Evolutionary conservation across 2,888 invertebrate genomes (phyloP).

Genomic region (Campoplex capitator): DNA sequence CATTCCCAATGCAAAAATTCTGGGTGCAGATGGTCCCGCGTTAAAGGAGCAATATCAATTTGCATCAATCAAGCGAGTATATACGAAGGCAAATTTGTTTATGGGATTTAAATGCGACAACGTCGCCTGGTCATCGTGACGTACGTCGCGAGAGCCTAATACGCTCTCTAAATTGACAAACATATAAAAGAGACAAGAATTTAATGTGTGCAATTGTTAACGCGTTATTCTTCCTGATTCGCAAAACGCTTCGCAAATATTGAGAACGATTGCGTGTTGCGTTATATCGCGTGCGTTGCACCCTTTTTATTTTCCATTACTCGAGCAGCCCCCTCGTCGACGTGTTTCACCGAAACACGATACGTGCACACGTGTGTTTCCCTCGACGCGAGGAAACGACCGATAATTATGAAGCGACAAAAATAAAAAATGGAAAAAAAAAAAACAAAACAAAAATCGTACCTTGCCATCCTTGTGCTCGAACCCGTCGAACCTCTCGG

Average conservation of each 20-base stretch:
- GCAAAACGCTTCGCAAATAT: slow-evolving; percentile 53
- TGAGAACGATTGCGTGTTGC: slow-evolving; percentile 59
- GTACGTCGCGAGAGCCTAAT: slow-evolving; percentile 22
- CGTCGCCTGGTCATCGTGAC: slow-evolving; percentile 51
- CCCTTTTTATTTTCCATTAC: slow-evolving; percentile 8
- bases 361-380: not conserved
- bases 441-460: slow-evolving; percentile 38
- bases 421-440: not conserved
- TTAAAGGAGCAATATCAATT: slow-evolving; percentile 72
- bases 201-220: slow-evolving; percentile 4
- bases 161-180: not conserved
- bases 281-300: slow-evolving; percentile 58
- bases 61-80: slow-evolving; percentile 77
- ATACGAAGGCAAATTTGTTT: slow-evolving; percentile 74
- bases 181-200: not conserved
- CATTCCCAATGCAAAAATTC: not conserved
- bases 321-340: not conserved
- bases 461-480: slow-evolving; percentile 80
- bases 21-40: slow-evolving; percentile 16
- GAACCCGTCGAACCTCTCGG: slow-evolving; percentile 76
- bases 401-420: not conserved
- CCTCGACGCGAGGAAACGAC: not conserved
- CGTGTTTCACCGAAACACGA: slow-evolving; percentile 9
- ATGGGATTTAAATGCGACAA: slow-evolving; percentile 75
- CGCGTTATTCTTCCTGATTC: slow-evolving; percentile 62